phyloP scores from a whole-genome alignment of 2,888 invertebrate species.

The Xanthostigma xanthostigma region DNA sequence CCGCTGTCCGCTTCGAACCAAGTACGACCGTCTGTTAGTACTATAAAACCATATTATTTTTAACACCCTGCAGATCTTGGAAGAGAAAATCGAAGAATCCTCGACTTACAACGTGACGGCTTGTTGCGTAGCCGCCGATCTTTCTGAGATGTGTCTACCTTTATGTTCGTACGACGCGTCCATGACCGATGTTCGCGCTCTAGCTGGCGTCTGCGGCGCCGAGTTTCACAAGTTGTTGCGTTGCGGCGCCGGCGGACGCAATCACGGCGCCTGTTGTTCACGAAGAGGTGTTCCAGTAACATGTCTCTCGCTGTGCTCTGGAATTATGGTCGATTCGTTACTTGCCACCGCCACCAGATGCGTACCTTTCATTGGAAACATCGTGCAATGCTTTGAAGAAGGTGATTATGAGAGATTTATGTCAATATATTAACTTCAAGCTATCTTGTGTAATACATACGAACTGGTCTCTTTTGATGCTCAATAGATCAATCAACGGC shows the following conservation, averaged over 20 bases:
- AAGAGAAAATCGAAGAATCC: slow-evolving; percentile 42
- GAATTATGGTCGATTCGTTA: slow-evolving; percentile 43
- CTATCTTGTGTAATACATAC: too few species aligned
- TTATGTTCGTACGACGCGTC: slow-evolving; percentile 70
- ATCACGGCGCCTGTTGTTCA: slow-evolving; percentile 61
- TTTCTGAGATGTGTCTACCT: slow-evolving; percentile 55
- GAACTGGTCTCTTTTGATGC: too few species aligned
- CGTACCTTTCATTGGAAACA: slow-evolving; percentile 68
- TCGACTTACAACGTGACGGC: slow-evolving; percentile 61
- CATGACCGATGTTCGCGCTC: slow-evolving; percentile 58
- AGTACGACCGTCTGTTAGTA: too few species aligned
- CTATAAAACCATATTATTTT: too few species aligned
- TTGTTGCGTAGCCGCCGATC: slow-evolving; percentile 57
- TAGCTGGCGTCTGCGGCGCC: slow-evolving; percentile 59
- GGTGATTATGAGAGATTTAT: slow-evolving; percentile 31
- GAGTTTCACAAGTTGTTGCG: slow-evolving; percentile 60
- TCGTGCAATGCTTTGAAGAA: slow-evolving; percentile 75
- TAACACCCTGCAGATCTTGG: slow-evolving; percentile 30
- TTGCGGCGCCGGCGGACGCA: slow-evolving; percentile 48
- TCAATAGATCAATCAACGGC: too few species aligned
- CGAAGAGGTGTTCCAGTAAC: slow-evolving; percentile 52
- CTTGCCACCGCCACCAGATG: slow-evolving; percentile 50
- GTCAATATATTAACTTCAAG: not conserved
- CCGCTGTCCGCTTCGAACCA: too few species aligned
- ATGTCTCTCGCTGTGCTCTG: slow-evolving; percentile 61